Evolutionary conservation across 2,113 vertebrate genomes (phyloP).

Genomic region (Falcunculus frontatus): DNA sequence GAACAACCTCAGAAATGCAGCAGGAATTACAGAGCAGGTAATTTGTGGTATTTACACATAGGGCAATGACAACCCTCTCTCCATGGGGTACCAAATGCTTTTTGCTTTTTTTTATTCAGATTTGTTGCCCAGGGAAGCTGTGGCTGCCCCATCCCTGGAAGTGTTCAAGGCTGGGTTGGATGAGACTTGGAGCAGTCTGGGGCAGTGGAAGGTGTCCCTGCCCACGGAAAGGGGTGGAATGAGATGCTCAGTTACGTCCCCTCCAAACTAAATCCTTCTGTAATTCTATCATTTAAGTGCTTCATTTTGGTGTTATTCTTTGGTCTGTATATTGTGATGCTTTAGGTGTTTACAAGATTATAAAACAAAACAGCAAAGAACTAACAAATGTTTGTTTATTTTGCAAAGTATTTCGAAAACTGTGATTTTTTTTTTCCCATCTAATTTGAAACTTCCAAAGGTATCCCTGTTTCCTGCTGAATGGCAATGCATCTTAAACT

Average conservation of each 20-base stretch:
- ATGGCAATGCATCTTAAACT: fast-evolving
- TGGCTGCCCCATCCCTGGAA: neutral
- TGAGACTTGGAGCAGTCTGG: neutral
- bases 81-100: neutral
- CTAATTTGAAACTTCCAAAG: neutral
- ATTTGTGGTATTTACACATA: neutral
- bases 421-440: fast-evolving
- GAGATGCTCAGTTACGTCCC: too few species aligned
- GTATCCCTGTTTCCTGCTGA: neutral
- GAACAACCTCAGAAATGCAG: neutral
- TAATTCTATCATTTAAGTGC: neutral
- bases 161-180: neutral
- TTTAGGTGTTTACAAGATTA: neutral
- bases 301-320: neutral
- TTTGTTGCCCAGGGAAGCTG: neutral
- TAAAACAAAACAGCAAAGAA: neutral
- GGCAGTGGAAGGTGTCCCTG: neutral
- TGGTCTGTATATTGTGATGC: neutral
- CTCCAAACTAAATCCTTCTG: neutral
- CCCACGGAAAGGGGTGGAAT: neutral
- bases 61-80: neutral
- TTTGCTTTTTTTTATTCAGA: neutral
- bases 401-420: neutral
- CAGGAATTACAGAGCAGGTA: neutral
- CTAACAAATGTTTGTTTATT: neutral